Conservation (phyloP, 2,797 vertebrate genomes). For the Lutjanus argentimaculatus region DNA sequence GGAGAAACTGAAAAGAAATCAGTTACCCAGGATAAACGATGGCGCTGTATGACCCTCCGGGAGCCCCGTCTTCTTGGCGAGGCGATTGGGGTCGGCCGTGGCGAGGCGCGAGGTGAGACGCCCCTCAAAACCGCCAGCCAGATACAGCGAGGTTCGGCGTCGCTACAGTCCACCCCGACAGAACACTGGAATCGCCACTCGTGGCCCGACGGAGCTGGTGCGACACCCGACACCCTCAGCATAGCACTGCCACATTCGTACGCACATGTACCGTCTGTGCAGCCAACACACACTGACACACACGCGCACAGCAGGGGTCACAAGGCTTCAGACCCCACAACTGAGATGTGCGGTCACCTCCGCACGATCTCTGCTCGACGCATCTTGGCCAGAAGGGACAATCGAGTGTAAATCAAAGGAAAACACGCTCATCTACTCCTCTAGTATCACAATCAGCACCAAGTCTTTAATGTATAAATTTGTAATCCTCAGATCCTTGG, state of each 20-base stretch:
- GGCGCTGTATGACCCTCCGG: slow-evolving; percentile 65
- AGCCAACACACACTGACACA: background rate
- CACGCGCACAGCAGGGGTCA: background rate
- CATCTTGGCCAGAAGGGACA: slow-evolving; percentile 1
- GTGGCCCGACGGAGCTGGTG: slow-evolving; percentile 80
- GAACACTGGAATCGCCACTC: slow-evolving; percentile 90
- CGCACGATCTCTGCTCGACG: background rate
- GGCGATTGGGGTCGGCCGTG: slow-evolving; percentile 45
- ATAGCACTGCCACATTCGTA: slow-evolving; percentile 53
- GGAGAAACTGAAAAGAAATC: background rate
- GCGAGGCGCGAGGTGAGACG: slow-evolving; percentile 51
- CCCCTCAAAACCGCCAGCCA: slow-evolving; percentile 90
- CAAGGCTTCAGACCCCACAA: slow-evolving; percentile 11
- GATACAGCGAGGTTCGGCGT: slow-evolving; percentile 92
- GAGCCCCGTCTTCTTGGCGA: slow-evolving; percentile 58
- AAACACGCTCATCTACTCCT: slow-evolving; percentile 2
- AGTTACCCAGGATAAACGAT: slow-evolving; percentile 78
- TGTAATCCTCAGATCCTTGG: slow-evolving; percentile 26
- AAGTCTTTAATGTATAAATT: slow-evolving; percentile 1
- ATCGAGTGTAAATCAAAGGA: background rate
- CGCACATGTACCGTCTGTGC: slow-evolving; percentile 14
- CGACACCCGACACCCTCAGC: slow-evolving; percentile 58
- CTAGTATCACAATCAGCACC: background rate
- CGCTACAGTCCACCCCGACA: slow-evolving; percentile 94
- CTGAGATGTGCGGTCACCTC: slow-evolving; percentile 16